Conservation (phyloP, 2,113 vertebrate genomes). For the Thunnus thynnus region DNA sequence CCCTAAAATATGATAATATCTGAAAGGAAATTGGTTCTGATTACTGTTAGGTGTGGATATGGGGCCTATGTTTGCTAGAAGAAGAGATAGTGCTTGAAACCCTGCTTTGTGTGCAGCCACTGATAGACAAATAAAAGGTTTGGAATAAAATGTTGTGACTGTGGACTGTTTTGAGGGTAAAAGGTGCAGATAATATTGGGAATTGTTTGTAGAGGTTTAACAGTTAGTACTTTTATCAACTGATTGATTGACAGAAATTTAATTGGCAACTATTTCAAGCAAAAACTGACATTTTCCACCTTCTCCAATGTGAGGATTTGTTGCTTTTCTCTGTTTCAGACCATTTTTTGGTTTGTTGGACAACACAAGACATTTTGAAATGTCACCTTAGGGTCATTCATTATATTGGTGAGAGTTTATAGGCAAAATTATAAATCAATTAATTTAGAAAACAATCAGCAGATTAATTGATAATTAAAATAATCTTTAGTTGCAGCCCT, state of each 20-base stretch:
- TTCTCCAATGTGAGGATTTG: neutral
- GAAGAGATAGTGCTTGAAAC: neutral
- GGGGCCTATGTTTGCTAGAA: neutral
- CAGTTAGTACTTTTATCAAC: neutral
- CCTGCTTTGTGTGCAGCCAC: no score
- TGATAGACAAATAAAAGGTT: neutral
- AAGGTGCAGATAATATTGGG: neutral
- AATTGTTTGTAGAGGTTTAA: neutral
- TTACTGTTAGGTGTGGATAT: neutral
- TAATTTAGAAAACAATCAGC: no score
- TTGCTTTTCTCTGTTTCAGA: neutral
- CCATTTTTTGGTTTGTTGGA: neutral
- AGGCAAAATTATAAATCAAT: no score
- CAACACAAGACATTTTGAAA: slow-evolving; percentile 1
- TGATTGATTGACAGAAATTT: neutral
- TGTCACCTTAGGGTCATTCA: no score
- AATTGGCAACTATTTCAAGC: neutral
- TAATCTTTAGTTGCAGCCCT: neutral
- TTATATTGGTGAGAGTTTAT: no score
- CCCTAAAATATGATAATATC: neutral
- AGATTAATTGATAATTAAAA: no score
- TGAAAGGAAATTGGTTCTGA: neutral
- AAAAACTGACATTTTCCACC: neutral
- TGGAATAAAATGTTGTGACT: neutral
- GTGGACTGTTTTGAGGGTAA: neutral